A percentile compares a stretch with the other conserved stretches of the same genome.
These are phyloP conservation scores for Corythoichthys haematopterus DNA, from an alignment of 2,113 vertebrate genomes.

Conservation along the genomic window DNA sequence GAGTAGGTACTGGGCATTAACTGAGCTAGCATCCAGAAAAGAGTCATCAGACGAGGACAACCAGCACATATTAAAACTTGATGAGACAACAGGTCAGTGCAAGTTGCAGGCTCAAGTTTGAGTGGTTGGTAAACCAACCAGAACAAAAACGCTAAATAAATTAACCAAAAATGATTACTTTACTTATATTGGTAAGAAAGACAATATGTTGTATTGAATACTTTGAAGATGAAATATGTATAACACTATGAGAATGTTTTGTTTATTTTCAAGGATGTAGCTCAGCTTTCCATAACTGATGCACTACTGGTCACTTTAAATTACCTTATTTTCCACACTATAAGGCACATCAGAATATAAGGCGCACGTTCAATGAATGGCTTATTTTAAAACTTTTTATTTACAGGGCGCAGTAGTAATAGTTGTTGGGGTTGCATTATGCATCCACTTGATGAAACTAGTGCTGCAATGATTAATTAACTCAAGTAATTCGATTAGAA, in stretches of 20 bases:
- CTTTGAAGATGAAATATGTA: not conserved
- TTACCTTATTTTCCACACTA: no score
- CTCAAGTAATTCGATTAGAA: no score
- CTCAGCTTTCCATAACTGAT: not conserved
- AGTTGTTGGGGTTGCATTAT: no score
- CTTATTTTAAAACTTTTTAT: no score
- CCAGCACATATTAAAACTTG: constrained; percentile 67
- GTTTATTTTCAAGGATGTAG: not conserved
- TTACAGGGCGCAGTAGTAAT: no score
- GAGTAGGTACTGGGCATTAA: constrained; percentile 27
- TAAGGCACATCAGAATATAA: no score
- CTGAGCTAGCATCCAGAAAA: constrained; percentile 50
- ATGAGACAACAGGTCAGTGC: constrained; percentile 55
- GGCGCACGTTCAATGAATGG: no score
- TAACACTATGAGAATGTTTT: not conserved
- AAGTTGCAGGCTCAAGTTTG: constrained; percentile 42
- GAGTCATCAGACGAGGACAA: constrained; percentile 59
- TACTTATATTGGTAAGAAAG: not conserved
- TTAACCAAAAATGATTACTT: not conserved
- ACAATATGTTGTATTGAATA: not conserved
- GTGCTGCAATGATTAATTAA: no score
- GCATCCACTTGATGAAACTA: no score
- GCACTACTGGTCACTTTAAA: not conserved
- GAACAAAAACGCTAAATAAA: constrained; percentile 24
- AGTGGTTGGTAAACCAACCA: constrained; percentile 13